Evolutionary conservation across 2,888 invertebrate species (phyloP).

Genomic region (Tupiocoris notatus): DNA sequence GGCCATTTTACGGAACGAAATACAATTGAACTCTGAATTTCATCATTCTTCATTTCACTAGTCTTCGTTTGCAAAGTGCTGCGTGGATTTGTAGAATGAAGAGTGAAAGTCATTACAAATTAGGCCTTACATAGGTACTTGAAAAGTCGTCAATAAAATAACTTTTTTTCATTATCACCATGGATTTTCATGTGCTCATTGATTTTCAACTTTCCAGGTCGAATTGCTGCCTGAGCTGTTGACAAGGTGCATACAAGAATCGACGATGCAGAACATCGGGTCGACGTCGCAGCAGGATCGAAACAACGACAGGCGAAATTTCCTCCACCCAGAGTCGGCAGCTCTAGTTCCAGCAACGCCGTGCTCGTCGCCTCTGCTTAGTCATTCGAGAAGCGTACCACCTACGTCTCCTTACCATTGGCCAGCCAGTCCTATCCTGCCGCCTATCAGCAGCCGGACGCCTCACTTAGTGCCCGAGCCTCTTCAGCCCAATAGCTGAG

Average conservation of each 20-base stretch:
- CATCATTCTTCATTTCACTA: too few relatives aligned
- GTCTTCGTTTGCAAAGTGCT: too few relatives aligned
- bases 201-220: slow-evolving; percentile 71
- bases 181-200: too few relatives aligned
- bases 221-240: slow-evolving; percentile 81
- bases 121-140: too few relatives aligned
- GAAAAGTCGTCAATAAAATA: too few relatives aligned
- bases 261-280: slow-evolving; percentile 54
- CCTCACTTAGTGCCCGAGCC: slow-evolving; percentile 70
- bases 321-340: slow-evolving; percentile 84
- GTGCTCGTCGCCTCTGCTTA: slow-evolving; percentile 49
- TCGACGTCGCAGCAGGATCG: slow-evolving; percentile 48
- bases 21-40: too few relatives aligned
- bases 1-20: too few relatives aligned
- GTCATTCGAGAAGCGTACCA: slow-evolving; percentile 51
- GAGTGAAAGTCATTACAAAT: too few relatives aligned
- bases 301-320: slow-evolving; percentile 63
- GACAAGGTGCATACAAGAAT: slow-evolving; percentile 66
- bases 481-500: slow-evolving; percentile 52
- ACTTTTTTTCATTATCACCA: too few relatives aligned
- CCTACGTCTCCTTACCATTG: slow-evolving; percentile 51
- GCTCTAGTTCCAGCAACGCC: slow-evolving; percentile 58
- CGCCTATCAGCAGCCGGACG: slow-evolving; percentile 68
- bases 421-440: slow-evolving; percentile 59
- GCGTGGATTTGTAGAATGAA: too few relatives aligned